These are phyloP conservation scores for Chaenocephalus aceratus DNA, from an alignment of 2,113 vertebrate genomes.

Conservation along the genomic window DNA sequence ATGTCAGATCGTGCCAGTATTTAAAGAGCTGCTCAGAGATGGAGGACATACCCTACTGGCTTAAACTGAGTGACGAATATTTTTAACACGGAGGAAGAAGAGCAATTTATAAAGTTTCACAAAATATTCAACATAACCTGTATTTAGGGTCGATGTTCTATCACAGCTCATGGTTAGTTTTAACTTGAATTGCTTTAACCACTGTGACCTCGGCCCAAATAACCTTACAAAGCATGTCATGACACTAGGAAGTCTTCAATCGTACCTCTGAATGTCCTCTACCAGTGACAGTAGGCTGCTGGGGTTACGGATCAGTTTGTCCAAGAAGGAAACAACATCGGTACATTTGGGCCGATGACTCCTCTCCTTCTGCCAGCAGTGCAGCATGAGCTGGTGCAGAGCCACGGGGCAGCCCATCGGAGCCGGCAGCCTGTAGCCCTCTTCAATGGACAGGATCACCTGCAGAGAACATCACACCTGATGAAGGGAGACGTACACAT, in stretches of 20 bases:
- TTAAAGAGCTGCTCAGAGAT: conserved; percentile 24
- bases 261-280: conserved; percentile 93
- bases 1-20: conserved; percentile 18
- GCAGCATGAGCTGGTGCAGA: conserved; percentile 96
- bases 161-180: not conserved
- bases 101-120: conserved; percentile 2
- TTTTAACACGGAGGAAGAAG: conserved; percentile 29
- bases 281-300: conserved; percentile 93
- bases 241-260: not conserved
- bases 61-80: conserved; percentile 19
- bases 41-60: not conserved
- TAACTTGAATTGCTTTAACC: not conserved
- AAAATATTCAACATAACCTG: not conserved
- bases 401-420: conserved; percentile 96
- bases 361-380: conserved; percentile 98
- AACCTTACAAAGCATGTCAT: not conserved
- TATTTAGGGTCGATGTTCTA: not conserved
- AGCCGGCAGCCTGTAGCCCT: conserved; percentile 95
- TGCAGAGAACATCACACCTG: conserved; percentile 60
- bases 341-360: conserved; percentile 94
- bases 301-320: conserved; percentile 96
- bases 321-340: conserved; percentile 94
- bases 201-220: not conserved
- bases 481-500: not conserved
- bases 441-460: conserved; percentile 97